Conservation (phyloP, 2,888 invertebrate genomes). For the Crematogaster levior region DNA sequence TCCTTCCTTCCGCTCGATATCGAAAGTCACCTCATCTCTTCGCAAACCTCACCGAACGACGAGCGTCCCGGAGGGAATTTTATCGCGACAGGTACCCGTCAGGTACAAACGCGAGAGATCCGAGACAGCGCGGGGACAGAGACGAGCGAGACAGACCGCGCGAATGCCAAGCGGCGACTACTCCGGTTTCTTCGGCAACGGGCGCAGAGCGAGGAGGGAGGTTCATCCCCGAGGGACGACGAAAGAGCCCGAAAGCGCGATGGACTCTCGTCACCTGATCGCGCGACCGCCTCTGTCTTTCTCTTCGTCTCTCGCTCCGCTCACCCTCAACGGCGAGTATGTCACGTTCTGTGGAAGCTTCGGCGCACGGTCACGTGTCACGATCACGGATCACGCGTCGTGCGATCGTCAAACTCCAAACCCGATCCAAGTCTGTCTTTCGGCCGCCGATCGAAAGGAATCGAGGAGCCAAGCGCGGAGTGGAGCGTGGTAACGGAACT, state of each 20-base stretch:
- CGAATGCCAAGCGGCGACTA: constrained; percentile 68
- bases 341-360: constrained; percentile 21
- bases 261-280: constrained; percentile 69
- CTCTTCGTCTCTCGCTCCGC: neutral
- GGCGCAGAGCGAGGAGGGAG: neutral
- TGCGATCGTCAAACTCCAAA: neutral
- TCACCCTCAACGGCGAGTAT: neutral
- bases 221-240: constrained; percentile 30
- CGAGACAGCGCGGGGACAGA: neutral
- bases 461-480: neutral
- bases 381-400: neutral
- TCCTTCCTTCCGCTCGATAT: constrained; percentile 30
- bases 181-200: constrained; percentile 21
- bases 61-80: no score
- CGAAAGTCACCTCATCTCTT: constrained; percentile 15
- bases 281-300: constrained; percentile 35
- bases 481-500: neutral
- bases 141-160: constrained; percentile 52
- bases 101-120: neutral
- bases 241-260: constrained; percentile 56
- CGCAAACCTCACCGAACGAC: neutral
- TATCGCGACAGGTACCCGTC: neutral
- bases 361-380: constrained; percentile 20
- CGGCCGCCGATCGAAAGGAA: neutral
- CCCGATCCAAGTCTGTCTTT: no score